These are phyloP conservation scores for Drosophila putrida DNA, from an alignment of 2,888 invertebrate species.

Conservation along the genomic window DNA sequence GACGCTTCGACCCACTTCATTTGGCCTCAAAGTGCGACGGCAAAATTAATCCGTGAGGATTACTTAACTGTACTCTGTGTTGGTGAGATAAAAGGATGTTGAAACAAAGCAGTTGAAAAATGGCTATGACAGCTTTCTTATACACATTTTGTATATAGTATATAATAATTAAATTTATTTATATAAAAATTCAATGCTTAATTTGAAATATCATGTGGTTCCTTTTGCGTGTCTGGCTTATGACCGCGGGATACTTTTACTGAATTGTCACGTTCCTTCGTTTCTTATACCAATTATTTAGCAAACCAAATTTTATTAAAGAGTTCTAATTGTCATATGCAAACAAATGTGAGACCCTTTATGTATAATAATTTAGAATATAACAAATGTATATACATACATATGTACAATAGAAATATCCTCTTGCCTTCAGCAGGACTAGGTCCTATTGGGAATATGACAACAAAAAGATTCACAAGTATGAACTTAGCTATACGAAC, in stretches of 20 bases:
- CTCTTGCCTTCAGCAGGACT: too few relatives aligned
- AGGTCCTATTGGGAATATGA: too few relatives aligned
- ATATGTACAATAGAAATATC: neutral
- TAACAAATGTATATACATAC: neutral
- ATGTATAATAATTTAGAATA: neutral
- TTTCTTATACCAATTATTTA: constrained; percentile 26
- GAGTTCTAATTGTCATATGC: neutral
- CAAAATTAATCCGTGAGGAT: neutral
- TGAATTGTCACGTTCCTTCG: constrained; percentile 57
- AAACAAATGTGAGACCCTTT: neutral
- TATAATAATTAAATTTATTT: neutral
- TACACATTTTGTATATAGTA: neutral
- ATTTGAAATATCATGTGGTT: constrained; percentile 45
- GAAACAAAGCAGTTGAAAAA: neutral
- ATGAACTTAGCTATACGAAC: neutral
- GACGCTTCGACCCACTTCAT: neutral
- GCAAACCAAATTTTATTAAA: neutral
- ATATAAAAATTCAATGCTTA: constrained; percentile 8
- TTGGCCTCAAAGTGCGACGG: neutral
- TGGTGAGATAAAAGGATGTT: neutral
- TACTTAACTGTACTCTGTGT: neutral
- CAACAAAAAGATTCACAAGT: neutral
- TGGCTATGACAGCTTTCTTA: neutral
- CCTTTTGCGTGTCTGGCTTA: constrained; percentile 8
- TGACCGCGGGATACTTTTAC: constrained; percentile 57